Conservation (phyloP, 2,888 invertebrate genomes). For the Diogma glabrata region DNA sequence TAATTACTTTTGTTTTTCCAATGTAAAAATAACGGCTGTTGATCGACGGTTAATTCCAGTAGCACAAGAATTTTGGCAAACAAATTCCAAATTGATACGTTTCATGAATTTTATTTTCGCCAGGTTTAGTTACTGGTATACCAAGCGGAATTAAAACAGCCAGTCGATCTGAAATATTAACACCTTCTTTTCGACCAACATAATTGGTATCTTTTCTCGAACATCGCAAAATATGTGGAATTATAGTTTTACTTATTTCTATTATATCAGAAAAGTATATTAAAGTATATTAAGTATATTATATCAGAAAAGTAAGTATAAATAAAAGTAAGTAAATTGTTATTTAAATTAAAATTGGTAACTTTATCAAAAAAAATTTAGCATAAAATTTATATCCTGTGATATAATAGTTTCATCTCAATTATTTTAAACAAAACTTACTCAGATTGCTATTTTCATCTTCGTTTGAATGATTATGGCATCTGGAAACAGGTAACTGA, state of each 20-base stretch:
- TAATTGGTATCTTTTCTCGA: conserved; percentile 29
- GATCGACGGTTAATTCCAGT: conserved; percentile 54
- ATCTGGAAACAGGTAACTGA: conserved; percentile 51
- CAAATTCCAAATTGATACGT: conserved; percentile 51
- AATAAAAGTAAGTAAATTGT: too few species aligned
- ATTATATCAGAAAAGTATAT: too few species aligned
- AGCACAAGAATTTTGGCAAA: conserved; percentile 59
- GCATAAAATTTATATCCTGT: too few species aligned
- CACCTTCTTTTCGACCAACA: conserved; percentile 27
- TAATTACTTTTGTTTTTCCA: conserved; percentile 46
- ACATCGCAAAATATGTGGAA: conserved; percentile 30
- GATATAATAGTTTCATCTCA: too few species aligned
- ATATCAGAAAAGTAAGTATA: too few species aligned
- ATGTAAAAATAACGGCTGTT: conserved; percentile 52
- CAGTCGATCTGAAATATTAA: conserved; percentile 45
- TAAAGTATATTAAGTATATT: too few species aligned
- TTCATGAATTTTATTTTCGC: conserved; percentile 29
- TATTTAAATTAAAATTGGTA: too few species aligned
- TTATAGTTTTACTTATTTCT: too few species aligned
- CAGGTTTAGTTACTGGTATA: conserved; percentile 37
- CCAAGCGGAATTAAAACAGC: conserved; percentile 51
- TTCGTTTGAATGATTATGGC: conserved; percentile 46
- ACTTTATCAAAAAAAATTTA: too few species aligned
- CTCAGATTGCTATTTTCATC: conserved; percentile 23
- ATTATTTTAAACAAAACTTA: neutral